Percentiles rank a stretch among this genome's conserved stretches.
phyloP scores from a whole-genome alignment of 2,888 invertebrate genomes.

The Diarsia dahlii region DNA sequence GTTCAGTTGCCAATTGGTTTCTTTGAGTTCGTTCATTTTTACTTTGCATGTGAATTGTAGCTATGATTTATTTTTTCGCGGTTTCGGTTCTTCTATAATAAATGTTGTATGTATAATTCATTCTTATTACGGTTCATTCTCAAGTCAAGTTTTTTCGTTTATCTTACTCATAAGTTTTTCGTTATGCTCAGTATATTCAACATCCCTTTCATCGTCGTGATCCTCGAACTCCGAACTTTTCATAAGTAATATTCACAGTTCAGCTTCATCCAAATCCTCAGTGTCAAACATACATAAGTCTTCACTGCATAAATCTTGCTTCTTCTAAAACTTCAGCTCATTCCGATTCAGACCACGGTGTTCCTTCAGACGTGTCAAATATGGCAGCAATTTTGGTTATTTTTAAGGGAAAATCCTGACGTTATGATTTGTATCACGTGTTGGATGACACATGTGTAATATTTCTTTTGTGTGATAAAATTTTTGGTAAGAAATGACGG shows the following conservation, averaged over 20 bases:
- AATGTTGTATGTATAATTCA: background rate
- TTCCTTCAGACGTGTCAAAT: slow-evolving; percentile 75
- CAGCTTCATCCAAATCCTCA: slow-evolving; percentile 46
- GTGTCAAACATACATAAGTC: slow-evolving; percentile 56
- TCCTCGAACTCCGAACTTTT: slow-evolving; percentile 32
- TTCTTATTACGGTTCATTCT: background rate
- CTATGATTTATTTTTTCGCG: background rate
- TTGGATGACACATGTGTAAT: slow-evolving; percentile 60
- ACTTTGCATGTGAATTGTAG: background rate
- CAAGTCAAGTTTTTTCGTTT: background rate
- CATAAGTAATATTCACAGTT: slow-evolving; percentile 56
- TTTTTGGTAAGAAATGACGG: slow-evolving; percentile 46
- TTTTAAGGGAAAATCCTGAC: slow-evolving; percentile 68
- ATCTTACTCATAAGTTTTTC: background rate
- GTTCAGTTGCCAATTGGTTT: background rate
- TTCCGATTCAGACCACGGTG: slow-evolving; percentile 71
- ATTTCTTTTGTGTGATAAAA: slow-evolving; percentile 59
- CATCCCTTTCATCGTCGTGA: slow-evolving; percentile 1
- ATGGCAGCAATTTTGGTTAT: slow-evolving; percentile 71
- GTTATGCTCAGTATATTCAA: background rate
- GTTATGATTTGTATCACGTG: slow-evolving; percentile 75
- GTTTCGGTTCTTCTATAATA: background rate
- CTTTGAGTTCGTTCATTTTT: background rate
- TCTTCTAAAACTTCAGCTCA: slow-evolving; percentile 63
- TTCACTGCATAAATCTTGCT: slow-evolving; percentile 50